Percentiles rank a stretch among this genome's conserved stretches.
These are phyloP conservation scores for Masticophis lateralis DNA, from an alignment of 2,797 vertebrate genomes.

Conservation along the genomic window DNA sequence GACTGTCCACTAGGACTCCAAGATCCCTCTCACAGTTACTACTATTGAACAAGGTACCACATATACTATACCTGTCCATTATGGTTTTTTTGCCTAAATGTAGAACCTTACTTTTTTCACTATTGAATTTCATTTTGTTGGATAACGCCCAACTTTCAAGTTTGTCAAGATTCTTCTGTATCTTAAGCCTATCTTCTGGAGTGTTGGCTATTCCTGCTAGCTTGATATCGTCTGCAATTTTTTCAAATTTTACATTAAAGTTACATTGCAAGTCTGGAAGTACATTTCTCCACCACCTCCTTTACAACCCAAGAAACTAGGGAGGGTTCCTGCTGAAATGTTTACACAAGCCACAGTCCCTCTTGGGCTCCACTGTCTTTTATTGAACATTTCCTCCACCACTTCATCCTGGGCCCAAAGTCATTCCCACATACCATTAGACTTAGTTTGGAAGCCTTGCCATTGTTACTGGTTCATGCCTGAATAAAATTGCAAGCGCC, in stretches of 20 bases:
- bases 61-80: too few relatives aligned
- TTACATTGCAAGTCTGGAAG: background rate
- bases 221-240: too few relatives aligned
- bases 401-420: background rate
- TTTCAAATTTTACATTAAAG: background rate
- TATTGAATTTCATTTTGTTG: too few relatives aligned
- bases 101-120: too few relatives aligned
- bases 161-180: too few relatives aligned
- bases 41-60: too few relatives aligned
- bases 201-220: too few relatives aligned
- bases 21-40: too few relatives aligned
- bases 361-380: background rate
- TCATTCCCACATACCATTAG: background rate
- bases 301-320: background rate
- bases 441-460: background rate
- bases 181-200: too few relatives aligned
- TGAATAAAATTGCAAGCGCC: background rate
- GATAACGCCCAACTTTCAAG: too few relatives aligned
- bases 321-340: background rate
- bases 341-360: background rate
- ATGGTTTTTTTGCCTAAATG: too few relatives aligned
- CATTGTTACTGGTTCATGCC: background rate
- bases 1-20: too few relatives aligned
- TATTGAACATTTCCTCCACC: background rate
- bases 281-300: background rate